Evolutionary conservation across 2,888 invertebrate genomes (phyloP), one percentile per base, ranked within the genome.

Genomic region (Drosophila fulvimacula): DNA sequence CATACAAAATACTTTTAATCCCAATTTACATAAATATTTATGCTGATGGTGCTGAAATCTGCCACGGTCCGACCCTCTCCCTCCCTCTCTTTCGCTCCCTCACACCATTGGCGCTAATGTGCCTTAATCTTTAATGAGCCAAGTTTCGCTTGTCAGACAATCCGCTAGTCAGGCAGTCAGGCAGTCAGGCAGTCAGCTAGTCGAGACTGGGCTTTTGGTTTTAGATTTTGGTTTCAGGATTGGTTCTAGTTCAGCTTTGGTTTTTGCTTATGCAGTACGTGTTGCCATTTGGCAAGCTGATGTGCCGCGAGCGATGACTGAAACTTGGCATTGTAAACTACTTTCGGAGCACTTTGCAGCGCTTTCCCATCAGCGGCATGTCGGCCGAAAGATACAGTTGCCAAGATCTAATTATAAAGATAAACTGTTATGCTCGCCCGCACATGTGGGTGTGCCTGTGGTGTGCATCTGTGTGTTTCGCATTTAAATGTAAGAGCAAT

Each of bases 21-120:
- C 75, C 83, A 88, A 85, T 85, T 88, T 88, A 79, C 84, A 88
- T 85, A 88, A 85, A 85, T 85, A 88, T 85, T 85, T 82, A 85
- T 86, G 81, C 81, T 83, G 86, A 81, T 88, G 84, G 77, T 71
- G 65, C 73, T 65, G 66, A 82, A 87, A 80, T 68, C 62, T 60
- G 55, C 60, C 27, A 56, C 44, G 52, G 48, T 19, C 51, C 51
- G 21, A 34, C 51, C 51, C 19, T 7, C 27, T 2, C 7, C 42
- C 5, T 27, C 36, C 5, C 10, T 6, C 42, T 21, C n/a, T 24
- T 3, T 11, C 13, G 7, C 17, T 11, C 49, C 19, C 53, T 55
- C 75, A 73, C 65, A 70, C 73, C 76, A 67, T 58, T 72, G 73
- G 86, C 81, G 84, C 83, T 85, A 85, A 85, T 83, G 86, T 81